phyloP scores from a whole-genome alignment of 2,113 vertebrate species.

The Oryctolagus cuniculus region mOryCun1.1 NC_091450.1:13196501-13197000 shows the following conservation, averaged over 20 bases:
- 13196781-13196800: no score
- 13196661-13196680: not conserved
- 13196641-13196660: not conserved
- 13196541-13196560: not conserved
- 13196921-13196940: accelerated
- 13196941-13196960: not conserved
- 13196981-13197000: not conserved
- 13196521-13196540: not conserved
- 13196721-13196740: not conserved
- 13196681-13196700: not conserved
- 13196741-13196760: accelerated
- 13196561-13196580: not conserved
- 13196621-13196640: not conserved
- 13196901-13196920: not conserved
- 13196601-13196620: not conserved
- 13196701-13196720: not conserved
- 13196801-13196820: not conserved
- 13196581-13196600: not conserved
- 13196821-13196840: not conserved
- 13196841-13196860: not conserved
- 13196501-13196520: not conserved
- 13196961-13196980: not conserved
- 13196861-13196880: not conserved
- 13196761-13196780: not conserved
- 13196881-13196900: not conserved